Percentiles rank a stretch among this genome's conserved stretches.
phyloP scores from a whole-genome alignment of 2,113 vertebrate genomes.

The Lipophrys pholis region DNA sequence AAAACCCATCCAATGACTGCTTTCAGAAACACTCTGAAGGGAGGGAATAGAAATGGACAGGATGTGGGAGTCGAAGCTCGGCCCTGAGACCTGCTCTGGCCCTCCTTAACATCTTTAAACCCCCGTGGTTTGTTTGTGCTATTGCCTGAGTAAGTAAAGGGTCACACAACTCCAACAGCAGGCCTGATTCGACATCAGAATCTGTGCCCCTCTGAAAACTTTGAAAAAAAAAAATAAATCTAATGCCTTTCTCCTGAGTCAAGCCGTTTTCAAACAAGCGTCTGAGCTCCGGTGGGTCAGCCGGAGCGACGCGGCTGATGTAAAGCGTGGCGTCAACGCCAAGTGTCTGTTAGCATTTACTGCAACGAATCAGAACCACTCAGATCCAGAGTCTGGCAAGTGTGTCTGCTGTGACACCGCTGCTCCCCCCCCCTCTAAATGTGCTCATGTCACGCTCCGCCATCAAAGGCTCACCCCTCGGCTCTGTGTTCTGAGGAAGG shows the following conservation, averaged over 20 bases:
- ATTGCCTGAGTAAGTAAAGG: conserved; percentile 41
- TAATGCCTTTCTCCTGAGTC: background rate
- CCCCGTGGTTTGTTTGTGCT: conserved; percentile 44
- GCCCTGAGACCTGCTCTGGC: conserved; percentile 53
- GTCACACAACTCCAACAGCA: conserved; percentile 17
- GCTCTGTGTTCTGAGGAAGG: conserved; percentile 71
- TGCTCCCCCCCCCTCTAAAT: conserved; percentile 59
- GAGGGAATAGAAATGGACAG: conserved; percentile 59
- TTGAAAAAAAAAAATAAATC: background rate
- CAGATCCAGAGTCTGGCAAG: conserved; percentile 47
- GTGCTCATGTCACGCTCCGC: conserved; percentile 77
- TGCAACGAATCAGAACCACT: conserved; percentile 45
- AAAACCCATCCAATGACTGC: conserved; percentile 71
- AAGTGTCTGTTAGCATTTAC: conserved; percentile 24
- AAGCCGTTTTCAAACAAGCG: conserved; percentile 13
- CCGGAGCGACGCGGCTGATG: conserved; percentile 15
- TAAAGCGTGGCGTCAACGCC: conserved; percentile 3
- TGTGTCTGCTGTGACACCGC: conserved; percentile 62
- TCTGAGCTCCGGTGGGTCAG: conserved; percentile 24
- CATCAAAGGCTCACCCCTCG: conserved; percentile 78
- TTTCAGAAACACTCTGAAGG: conserved; percentile 73
- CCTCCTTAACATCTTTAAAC: conserved; percentile 65
- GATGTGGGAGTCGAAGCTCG: conserved; percentile 63
- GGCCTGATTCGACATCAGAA: conserved; percentile 20
- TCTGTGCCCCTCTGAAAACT: background rate